Evolutionary conservation across 2,113 vertebrate species (phyloP).

Genomic region (Pogonocichla stellata): DNA sequence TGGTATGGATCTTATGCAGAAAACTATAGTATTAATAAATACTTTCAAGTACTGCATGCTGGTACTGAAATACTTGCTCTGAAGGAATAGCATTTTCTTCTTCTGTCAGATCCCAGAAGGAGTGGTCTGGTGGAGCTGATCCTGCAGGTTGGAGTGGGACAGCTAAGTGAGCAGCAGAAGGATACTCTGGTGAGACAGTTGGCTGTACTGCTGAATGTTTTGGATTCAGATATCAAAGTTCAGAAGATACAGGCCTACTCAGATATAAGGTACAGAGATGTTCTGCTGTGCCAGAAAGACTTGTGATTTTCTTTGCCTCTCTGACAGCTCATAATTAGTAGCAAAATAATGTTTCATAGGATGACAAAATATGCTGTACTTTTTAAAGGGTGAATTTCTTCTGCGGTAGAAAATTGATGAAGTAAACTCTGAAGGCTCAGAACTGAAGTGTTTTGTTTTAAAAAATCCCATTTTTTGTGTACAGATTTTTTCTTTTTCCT

Average conservation of each 20-base stretch:
- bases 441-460: background rate
- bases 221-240: slow-evolving; percentile 82
- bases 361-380: background rate
- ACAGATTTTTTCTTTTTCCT: background rate
- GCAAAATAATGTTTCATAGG: background rate
- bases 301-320: background rate
- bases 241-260: slow-evolving; percentile 84
- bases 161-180: slow-evolving; percentile 81
- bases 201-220: slow-evolving; percentile 84
- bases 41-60: background rate
- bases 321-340: background rate
- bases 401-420: background rate
- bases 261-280: slow-evolving; percentile 82
- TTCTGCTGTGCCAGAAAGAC: background rate
- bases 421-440: background rate
- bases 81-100: background rate
- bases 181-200: slow-evolving; percentile 85
- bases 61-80: background rate
- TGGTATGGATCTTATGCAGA: background rate
- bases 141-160: slow-evolving; percentile 83
- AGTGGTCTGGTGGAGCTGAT: slow-evolving; percentile 87
- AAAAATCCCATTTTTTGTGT: background rate
- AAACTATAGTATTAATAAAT: background rate
- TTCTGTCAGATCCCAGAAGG: slow-evolving; percentile 69
- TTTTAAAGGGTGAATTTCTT: background rate